These are phyloP conservation scores for Stratiomys singularior DNA, from an alignment of 2,888 invertebrate species.

Conservation along the genomic window DNA sequence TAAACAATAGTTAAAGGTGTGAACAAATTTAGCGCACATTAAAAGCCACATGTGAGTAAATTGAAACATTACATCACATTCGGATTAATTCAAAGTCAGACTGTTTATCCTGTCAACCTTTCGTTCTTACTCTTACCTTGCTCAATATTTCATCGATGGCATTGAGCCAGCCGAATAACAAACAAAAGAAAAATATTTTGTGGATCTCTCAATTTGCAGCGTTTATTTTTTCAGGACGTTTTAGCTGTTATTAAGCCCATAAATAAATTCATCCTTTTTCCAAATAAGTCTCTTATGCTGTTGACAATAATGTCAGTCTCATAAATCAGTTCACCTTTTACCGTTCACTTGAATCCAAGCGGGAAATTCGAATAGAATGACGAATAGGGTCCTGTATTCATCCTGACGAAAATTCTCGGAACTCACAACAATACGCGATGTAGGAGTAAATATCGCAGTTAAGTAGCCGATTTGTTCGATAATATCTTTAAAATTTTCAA, in stretches of 20 bases:
- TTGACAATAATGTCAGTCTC: conserved; percentile 38
- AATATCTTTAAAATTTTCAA: conserved; percentile 13
- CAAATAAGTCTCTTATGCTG: background rate
- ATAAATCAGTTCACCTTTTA: conserved; percentile 46
- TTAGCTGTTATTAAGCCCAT: background rate
- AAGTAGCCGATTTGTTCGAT: conserved; percentile 34
- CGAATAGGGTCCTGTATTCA: background rate
- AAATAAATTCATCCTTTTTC: background rate
- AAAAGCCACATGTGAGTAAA: too few species aligned
- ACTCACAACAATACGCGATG: conserved; percentile 30
- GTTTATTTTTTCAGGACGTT: background rate
- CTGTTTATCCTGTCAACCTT: too few species aligned
- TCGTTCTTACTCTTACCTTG: too few species aligned
- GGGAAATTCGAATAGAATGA: background rate
- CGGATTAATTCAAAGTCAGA: too few species aligned
- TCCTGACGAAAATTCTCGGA: conserved; percentile 24
- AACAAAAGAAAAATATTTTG: too few species aligned
- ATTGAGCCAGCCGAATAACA: too few species aligned
- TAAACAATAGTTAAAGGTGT: too few species aligned
- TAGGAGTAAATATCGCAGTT: conserved; percentile 42
- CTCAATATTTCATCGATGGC: too few species aligned
- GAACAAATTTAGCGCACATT: too few species aligned
- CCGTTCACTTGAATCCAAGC: background rate
- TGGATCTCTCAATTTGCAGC: background rate
- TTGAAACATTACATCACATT: too few species aligned